phyloP scores from a whole-genome alignment of 1,140 invertebrate species.

The Drosophila saltans region DNA sequence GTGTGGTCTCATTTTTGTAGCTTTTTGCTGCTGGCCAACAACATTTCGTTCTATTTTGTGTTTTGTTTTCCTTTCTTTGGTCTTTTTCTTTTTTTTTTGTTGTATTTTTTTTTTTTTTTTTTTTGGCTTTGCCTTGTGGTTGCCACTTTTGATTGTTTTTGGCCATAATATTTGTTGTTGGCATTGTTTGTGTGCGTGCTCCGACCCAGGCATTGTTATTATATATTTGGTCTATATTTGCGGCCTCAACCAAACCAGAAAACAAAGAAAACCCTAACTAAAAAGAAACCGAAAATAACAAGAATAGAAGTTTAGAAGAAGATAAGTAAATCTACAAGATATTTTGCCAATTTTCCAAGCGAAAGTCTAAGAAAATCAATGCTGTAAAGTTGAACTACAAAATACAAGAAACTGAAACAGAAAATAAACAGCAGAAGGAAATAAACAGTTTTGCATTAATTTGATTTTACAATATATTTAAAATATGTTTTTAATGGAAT shows the following conservation, averaged over 20 bases:
- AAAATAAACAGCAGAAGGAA: no score
- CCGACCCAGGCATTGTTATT: slow-evolving; percentile 52
- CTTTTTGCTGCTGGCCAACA: slow-evolving; percentile 19
- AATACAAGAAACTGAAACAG: no score
- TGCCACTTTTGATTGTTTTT: slow-evolving; percentile 76
- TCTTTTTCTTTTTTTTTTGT: no score
- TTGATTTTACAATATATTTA: no score
- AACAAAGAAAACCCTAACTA: slow-evolving; percentile 8
- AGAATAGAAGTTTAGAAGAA: slow-evolving; percentile 6
- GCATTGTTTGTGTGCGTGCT: slow-evolving; percentile 32
- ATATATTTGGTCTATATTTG: slow-evolving; percentile 50
- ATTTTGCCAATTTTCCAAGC: background rate
- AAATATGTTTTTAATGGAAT: no score
- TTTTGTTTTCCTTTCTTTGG: slow-evolving; percentile 45
- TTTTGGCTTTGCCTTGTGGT: slow-evolving; percentile 60
- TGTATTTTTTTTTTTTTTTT: slow-evolving; percentile 29
- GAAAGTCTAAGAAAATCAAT: background rate
- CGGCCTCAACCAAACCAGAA: slow-evolving; percentile 21
- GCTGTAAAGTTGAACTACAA: background rate
- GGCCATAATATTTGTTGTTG: slow-evolving; percentile 65
- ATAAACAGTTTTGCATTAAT: no score
- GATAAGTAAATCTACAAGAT: slow-evolving; percentile 5
- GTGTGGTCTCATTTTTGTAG: slow-evolving; percentile 9
- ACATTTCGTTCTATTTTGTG: slow-evolving; percentile 37
- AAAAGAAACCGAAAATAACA: background rate